Evolutionary conservation across 2,113 vertebrate species (phyloP).

Genomic region (Onychostoma macrolepis): DNA sequence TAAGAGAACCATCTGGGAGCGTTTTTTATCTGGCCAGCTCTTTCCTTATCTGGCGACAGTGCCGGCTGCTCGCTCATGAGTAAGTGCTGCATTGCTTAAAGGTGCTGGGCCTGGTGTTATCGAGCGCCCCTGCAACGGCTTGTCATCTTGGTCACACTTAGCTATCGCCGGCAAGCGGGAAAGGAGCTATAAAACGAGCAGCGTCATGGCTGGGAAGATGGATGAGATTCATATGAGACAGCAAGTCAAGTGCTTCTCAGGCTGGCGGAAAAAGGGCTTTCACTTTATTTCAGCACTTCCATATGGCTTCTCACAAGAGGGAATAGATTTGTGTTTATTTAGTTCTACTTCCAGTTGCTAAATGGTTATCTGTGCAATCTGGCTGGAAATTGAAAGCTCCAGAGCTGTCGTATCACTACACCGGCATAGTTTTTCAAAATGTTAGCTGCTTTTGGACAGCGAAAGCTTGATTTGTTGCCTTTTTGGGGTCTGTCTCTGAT

Average conservation of each 20-base stretch:
- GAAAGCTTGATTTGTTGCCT: not conserved
- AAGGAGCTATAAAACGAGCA: conserved; percentile 61
- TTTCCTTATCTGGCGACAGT: conserved; percentile 28
- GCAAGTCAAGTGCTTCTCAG: conserved; percentile 48
- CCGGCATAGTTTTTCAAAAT: not conserved
- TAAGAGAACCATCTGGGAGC: conserved; percentile 24
- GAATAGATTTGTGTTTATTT: conserved; percentile 51
- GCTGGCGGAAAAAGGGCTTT: conserved; percentile 26
- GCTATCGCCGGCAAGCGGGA: conserved; percentile 63
- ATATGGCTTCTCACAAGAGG: conserved; percentile 21
- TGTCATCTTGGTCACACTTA: conserved; percentile 75
- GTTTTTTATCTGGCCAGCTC: conserved; percentile 63
- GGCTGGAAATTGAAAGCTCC: conserved; percentile 24
- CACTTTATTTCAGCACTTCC: conserved; percentile 41
- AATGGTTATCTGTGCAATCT: conserved; percentile 38
- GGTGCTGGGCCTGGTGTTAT: conserved; percentile 62
- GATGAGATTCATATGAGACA: conserved; percentile 60
- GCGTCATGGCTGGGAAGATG: conserved; percentile 55
- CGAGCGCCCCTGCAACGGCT: conserved; percentile 61
- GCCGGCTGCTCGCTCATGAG: conserved; percentile 65
- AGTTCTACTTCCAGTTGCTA: conserved; percentile 50
- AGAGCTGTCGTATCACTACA: not conserved
- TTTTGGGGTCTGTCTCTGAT: not conserved
- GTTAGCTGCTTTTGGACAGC: not conserved
- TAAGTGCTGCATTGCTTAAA: conserved; percentile 62